These are phyloP conservation scores for Batillaria attramentaria DNA, from an alignment of 1,140 invertebrate genomes.

Conservation along the genomic window DNA sequence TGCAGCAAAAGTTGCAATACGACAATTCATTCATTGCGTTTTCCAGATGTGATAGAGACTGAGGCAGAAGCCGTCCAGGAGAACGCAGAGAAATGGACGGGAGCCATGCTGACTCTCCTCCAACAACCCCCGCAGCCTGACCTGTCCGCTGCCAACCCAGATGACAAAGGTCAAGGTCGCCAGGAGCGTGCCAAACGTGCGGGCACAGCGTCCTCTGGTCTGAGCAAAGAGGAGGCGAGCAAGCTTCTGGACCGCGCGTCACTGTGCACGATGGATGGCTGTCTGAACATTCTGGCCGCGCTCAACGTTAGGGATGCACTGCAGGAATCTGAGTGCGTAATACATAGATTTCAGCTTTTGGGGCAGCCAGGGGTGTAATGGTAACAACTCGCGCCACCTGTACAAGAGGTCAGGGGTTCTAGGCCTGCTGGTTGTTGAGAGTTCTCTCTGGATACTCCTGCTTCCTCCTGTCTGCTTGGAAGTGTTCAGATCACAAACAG, in stretches of 20 bases:
- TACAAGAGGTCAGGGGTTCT: too few relatives aligned
- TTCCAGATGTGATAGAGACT: slow-evolving; percentile 20
- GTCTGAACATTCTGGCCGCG: slow-evolving; percentile 60
- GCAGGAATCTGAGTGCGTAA: slow-evolving; percentile 65
- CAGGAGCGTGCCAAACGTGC: slow-evolving; percentile 12
- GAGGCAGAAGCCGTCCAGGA: slow-evolving; percentile 35
- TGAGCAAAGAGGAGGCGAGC: slow-evolving; percentile 50
- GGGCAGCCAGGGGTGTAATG: not conserved
- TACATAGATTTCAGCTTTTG: not conserved
- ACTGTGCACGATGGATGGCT: slow-evolving; percentile 63
- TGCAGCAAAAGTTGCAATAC: not conserved
- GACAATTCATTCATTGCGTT: not conserved
- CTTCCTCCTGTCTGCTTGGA: not conserved
- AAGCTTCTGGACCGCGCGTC: slow-evolving; percentile 55
- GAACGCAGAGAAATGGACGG: slow-evolving; percentile 40
- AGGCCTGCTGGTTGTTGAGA: too few relatives aligned
- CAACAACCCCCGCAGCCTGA: slow-evolving; percentile 14
- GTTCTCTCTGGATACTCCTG: too few relatives aligned
- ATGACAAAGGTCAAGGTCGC: slow-evolving; percentile 27
- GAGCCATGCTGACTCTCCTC: slow-evolving; percentile 34
- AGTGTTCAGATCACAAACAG: too few relatives aligned
- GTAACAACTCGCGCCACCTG: too few relatives aligned
- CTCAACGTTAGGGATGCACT: slow-evolving; percentile 59
- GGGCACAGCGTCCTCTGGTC: slow-evolving; percentile 20
- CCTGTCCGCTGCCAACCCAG: not conserved